A percentile compares a stretch with the other conserved stretches of the same genome.
phyloP scores from a whole-genome alignment of 2,888 invertebrate species.

The Trissolcus japonicus region DNA sequence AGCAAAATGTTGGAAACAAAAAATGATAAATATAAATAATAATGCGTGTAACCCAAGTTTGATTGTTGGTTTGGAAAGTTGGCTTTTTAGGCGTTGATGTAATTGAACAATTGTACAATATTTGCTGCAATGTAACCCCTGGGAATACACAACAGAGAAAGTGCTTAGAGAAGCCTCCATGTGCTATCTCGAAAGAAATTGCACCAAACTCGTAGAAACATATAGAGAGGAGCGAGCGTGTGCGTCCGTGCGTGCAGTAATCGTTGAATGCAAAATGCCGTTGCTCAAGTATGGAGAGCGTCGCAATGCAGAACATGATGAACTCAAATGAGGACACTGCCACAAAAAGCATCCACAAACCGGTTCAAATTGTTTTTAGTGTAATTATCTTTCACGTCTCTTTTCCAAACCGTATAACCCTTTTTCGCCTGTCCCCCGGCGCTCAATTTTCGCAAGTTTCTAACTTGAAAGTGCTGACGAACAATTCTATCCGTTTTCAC shows the following conservation, averaged over 20 bases:
- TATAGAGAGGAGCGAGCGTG: constrained; percentile 25
- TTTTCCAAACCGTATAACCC: no score
- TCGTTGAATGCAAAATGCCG: constrained; percentile 50
- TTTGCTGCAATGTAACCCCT: constrained; percentile 12
- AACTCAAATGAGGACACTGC: constrained; percentile 41
- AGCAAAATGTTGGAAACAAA: no score
- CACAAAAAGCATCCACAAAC: constrained; percentile 35
- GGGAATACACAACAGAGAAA: constrained; percentile 21
- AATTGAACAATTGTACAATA: constrained; percentile 4
- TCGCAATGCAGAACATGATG: constrained; percentile 50
- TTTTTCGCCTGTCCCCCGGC: no score
- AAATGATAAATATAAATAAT: no score
- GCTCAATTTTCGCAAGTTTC: no score
- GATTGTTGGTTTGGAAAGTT: no score
- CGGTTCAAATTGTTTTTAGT: constrained; percentile 37
- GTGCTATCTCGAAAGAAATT: constrained; percentile 22
- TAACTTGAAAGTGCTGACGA: no score
- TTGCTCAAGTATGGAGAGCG: constrained; percentile 47
- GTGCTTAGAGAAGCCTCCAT: constrained; percentile 7
- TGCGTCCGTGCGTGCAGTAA: constrained; percentile 40
- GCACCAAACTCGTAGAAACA: constrained; percentile 27
- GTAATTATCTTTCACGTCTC: no score
- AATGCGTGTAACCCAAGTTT: no score
- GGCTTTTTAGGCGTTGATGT: no score
- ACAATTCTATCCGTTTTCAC: no score